Evolutionary conservation across 2,113 vertebrate genomes (phyloP).

Genomic region (Thunnus thynnus): DNA sequence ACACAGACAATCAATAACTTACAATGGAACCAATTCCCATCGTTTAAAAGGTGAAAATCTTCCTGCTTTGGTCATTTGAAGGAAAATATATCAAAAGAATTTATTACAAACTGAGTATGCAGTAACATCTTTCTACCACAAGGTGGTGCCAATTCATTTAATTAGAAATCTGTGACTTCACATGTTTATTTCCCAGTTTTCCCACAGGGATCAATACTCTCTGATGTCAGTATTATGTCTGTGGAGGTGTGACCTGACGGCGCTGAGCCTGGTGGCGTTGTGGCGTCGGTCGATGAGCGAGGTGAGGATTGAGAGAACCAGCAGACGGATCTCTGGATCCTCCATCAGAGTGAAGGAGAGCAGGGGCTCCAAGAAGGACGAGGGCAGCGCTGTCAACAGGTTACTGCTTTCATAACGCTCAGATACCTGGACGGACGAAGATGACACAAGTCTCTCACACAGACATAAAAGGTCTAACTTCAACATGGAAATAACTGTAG

Average conservation of each 20-base stretch:
- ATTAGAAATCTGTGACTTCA: no score
- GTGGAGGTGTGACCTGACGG: constrained; percentile 42
- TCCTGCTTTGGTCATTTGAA: no score
- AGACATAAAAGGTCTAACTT: no score
- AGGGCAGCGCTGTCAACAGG: constrained; percentile 91
- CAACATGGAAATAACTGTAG: no score
- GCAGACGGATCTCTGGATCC: constrained; percentile 90
- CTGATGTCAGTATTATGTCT: not conserved
- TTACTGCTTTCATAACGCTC: constrained; percentile 91
- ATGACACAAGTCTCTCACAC: not conserved
- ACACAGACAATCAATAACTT: not conserved
- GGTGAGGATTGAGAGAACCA: constrained; percentile 92
- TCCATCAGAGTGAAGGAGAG: constrained; percentile 92
- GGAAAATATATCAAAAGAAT: no score
- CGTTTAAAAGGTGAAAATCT: no score
- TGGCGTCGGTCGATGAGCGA: constrained; percentile 91
- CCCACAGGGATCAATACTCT: no score
- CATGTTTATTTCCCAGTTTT: no score
- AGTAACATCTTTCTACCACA: not conserved
- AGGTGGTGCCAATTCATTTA: not conserved
- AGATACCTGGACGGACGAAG: constrained; percentile 84
- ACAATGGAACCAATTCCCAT: not conserved
- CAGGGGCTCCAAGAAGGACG: constrained; percentile 91
- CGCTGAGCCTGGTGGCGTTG: constrained; percentile 82
- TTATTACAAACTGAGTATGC: not conserved